Base-by-base conservation (phyloP, 2,113 vertebrate genomes). In the Brienomyrus brachyistius region DNA sequence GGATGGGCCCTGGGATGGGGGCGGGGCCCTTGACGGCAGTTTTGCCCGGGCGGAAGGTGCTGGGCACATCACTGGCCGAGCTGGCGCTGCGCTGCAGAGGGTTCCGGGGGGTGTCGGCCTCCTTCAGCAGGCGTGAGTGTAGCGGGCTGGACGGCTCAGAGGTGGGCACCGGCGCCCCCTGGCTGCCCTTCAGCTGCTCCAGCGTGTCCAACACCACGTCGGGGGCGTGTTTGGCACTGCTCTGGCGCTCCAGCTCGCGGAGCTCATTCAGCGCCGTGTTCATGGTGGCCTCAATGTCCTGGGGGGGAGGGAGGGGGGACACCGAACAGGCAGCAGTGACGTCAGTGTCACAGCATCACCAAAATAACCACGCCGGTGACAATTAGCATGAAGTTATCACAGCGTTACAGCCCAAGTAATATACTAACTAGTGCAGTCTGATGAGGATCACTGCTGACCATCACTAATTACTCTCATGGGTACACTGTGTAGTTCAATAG, bases 201-300 rank as follows among this genome's bases (percentile, higher is more conserved):
- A 99, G 94, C 4, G 98, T 99, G 95, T 99, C 98, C 6, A 99
- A 97, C 48, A 99, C 98, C 82, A 99, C 98, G 0, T 99, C 98
- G 0, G 98, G 98, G 0, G 98, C 89, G 92, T 98, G 98, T 91
- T 98, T 99, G 0, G 96, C 97, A 4, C 92, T 96, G 95, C 97
- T 98, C 93, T 99, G 98, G 88, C 97, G 92, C 89, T 99, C 98
- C 54, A 99, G 93, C 93, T 98, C 98, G 87, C 96, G 96, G 89
- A 99, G 95, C 94, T 99, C 98, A 0, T 95, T 98, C 91, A 99
- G 94, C 5, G 98, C 97, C 0, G 97, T 98, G 95, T 96, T 98
- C 97, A 99, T 98, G 0, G 96, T 96, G 1, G 95, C 96, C 88
- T 99, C 98, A 0, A 98, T 98, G 91, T 99, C 98, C 98, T 99